Conservation (phyloP, 2,113 vertebrate species). For the Megaptera novaeangliae region DNA sequence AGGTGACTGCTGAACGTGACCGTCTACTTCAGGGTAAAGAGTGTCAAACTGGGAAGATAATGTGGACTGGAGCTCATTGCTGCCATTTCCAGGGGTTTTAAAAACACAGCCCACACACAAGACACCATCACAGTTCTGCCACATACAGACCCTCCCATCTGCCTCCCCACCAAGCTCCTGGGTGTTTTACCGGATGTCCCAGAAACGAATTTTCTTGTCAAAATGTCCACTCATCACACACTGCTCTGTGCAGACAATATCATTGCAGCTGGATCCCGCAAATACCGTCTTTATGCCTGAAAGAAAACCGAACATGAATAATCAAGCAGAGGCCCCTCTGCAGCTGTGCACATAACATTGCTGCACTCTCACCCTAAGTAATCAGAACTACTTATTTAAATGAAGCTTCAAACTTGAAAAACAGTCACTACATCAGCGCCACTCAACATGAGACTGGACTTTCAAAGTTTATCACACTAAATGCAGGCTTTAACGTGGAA, state of each 20-base stretch:
- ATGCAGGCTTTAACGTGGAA: rapidly evolving
- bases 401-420: background rate
- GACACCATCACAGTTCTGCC: background rate
- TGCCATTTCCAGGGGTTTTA: background rate
- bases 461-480: background rate
- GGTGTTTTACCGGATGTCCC: constrained; percentile 93
- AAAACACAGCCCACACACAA: background rate
- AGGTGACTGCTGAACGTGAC: background rate
- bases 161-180: background rate
- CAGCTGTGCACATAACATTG: rapidly evolving
- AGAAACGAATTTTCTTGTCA: constrained; percentile 98
- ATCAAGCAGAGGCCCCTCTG: background rate
- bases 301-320: background rate
- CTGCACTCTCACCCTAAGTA: background rate
- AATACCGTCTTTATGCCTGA: constrained; percentile 99
- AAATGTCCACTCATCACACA: constrained; percentile 99
- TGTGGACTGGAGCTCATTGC: background rate
- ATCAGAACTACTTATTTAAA: background rate
- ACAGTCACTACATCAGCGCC: too few relatives aligned
- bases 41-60: background rate
- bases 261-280: constrained; percentile 98
- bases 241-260: constrained; percentile 97
- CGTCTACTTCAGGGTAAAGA: background rate
- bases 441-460: background rate
- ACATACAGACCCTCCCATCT: background rate